phyloP scores from a whole-genome alignment of 64 coral and sea anemone genomes.

The Pocillopora verrucosa region DNA sequence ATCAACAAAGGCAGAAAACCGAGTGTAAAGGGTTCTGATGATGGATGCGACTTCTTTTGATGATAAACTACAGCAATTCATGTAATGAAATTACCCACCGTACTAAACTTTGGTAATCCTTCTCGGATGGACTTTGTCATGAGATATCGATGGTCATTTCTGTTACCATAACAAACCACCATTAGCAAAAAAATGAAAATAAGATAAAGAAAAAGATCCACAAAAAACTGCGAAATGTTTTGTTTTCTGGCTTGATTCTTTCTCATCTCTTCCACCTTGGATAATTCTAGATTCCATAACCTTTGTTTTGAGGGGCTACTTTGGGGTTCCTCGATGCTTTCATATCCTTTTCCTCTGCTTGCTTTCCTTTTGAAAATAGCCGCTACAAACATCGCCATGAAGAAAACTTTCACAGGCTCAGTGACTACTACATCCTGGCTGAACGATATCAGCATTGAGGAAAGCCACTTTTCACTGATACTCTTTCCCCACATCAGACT shows the following conservation, averaged over 20 bases:
- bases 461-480: slow-evolving; percentile 81
- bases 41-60: too few relatives aligned
- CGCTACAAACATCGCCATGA: slow-evolving; percentile 62
- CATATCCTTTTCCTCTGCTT: not conserved
- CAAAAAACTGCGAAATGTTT: slow-evolving; percentile 26
- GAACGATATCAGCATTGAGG: slow-evolving; percentile 86
- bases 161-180: slow-evolving; percentile 68
- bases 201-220: slow-evolving; percentile 55
- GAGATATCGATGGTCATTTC: slow-evolving; percentile 55
- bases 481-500: slow-evolving; percentile 80
- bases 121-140: slow-evolving; percentile 68
- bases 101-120: slow-evolving; percentile 33
- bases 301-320: not conserved
- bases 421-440: slow-evolving; percentile 68
- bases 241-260: slow-evolving; percentile 1
- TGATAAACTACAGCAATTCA: too few relatives aligned
- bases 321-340: not conserved
- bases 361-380: slow-evolving; percentile 36
- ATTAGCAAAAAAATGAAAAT: slow-evolving; percentile 48
- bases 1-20: too few relatives aligned
- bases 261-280: slow-evolving; percentile 32
- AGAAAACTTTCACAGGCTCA: slow-evolving; percentile 81
- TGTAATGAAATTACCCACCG: slow-evolving; percentile 4
- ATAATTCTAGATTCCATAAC: slow-evolving; percentile 8
- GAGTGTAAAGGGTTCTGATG: too few relatives aligned